Percentiles rank a stretch among this genome's conserved stretches.
These are phyloP conservation scores for Popillia japonica DNA, from an alignment of 1,140 invertebrate genomes.

Conservation along the genomic window DNA sequence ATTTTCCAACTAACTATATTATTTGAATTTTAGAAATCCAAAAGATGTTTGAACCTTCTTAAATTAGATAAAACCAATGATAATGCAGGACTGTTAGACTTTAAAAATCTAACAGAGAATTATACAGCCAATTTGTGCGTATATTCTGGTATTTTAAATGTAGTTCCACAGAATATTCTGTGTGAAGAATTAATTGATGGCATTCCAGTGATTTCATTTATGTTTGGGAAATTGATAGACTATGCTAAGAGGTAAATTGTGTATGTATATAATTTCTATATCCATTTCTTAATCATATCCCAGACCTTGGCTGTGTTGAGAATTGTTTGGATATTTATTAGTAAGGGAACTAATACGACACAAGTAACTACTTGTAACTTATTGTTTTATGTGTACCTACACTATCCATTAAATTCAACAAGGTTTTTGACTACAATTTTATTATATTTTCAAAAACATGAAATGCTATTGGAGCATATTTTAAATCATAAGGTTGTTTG, in stretches of 20 bases:
- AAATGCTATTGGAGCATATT: too few species aligned
- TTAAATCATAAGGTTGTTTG: too few species aligned
- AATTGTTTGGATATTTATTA: too few species aligned
- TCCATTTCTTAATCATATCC: background rate
- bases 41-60: constrained; percentile 24
- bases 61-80: constrained; percentile 21
- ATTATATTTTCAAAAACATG: too few species aligned
- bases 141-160: constrained; percentile 35
- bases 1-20: background rate
- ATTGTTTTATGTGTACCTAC: too few species aligned
- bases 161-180: constrained; percentile 30
- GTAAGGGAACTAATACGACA: too few species aligned
- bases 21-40: constrained; percentile 17
- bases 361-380: too few species aligned
- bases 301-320: background rate
- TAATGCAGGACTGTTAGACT: background rate
- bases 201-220: constrained; percentile 36
- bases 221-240: constrained; percentile 36
- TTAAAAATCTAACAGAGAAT: constrained; percentile 27
- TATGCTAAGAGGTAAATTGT: constrained; percentile 15
- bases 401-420: too few species aligned
- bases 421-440: too few species aligned
- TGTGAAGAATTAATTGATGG: constrained; percentile 35
- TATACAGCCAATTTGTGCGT: constrained; percentile 35
- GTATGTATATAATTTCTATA: too few species aligned